phyloP scores from a whole-genome alignment of 2,888 invertebrate species.

The Drosophila nigricruria region DNA sequence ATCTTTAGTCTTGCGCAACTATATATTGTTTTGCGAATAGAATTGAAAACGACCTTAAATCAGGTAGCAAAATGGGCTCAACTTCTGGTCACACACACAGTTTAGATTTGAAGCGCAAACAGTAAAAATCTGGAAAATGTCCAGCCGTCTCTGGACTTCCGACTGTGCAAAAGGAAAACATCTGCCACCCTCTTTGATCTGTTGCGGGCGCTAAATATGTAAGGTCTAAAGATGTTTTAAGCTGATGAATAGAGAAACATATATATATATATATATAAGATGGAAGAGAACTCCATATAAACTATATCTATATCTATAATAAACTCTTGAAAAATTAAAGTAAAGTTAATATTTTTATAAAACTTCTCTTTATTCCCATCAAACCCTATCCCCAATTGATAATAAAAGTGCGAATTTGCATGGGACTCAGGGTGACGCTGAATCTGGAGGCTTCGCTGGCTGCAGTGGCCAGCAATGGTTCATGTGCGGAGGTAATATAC shows the following conservation, averaged over 20 bases:
- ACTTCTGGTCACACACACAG: conserved; percentile 18
- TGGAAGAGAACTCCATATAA: neutral
- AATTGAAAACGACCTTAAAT: conserved; percentile 15
- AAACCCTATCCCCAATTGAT: conserved; percentile 40
- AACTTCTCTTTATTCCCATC: conserved; percentile 12
- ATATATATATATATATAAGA: neutral
- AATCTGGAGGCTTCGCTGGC: conserved; percentile 68
- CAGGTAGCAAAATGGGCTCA: conserved; percentile 32
- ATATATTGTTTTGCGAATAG: conserved; percentile 17
- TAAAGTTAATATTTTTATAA: neutral
- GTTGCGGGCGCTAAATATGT: conserved; percentile 8
- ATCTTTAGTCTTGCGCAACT: conserved; percentile 34
- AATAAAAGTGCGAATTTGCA: conserved; percentile 85
- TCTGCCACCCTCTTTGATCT: conserved; percentile 36
- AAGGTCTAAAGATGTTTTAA: neutral
- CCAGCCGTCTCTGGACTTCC: conserved; percentile 15
- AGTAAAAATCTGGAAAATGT: conserved; percentile 13
- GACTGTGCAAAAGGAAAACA: conserved; percentile 36
- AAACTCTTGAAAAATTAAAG: too few relatives aligned
- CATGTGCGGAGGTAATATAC: conserved; percentile 67
- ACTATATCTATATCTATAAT: too few relatives aligned
- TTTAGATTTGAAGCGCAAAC: too few relatives aligned
- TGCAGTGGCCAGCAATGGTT: conserved; percentile 59
- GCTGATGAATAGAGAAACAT: neutral
- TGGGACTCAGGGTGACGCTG: conserved; percentile 77